Conservation (phyloP, 2,113 vertebrate species). For the Pseudonaja textilis region DNA sequence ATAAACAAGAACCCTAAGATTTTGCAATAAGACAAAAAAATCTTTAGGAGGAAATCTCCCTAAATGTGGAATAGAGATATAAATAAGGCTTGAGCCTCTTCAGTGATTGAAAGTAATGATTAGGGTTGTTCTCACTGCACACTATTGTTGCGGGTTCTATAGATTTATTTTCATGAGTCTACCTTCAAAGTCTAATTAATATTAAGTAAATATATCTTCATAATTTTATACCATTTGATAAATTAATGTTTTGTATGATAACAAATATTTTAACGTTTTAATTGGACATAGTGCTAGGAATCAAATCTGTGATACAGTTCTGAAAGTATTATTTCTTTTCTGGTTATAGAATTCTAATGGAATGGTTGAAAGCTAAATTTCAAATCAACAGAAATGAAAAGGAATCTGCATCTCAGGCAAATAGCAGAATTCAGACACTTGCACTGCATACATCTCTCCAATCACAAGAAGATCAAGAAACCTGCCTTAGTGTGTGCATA, state of each 20-base stretch:
- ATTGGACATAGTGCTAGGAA: not conserved
- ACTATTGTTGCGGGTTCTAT: not conserved
- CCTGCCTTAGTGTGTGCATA: constrained; percentile 76
- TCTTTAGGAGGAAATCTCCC: not conserved
- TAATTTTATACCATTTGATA: not conserved
- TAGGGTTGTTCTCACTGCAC: not conserved
- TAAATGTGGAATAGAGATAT: not conserved
- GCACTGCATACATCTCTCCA: constrained; percentile 66
- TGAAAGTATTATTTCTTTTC: constrained; percentile 6
- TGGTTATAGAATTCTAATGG: constrained; percentile 76
- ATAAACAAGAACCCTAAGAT: not conserved
- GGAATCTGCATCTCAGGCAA: not conserved
- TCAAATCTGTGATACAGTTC: not conserved
- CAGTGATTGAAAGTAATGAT: not conserved
- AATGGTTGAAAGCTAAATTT: constrained; percentile 91
- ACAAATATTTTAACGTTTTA: not conserved
- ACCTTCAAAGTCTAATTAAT: not conserved
- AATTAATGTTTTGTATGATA: not conserved
- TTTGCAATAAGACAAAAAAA: not conserved
- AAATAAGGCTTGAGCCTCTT: not conserved
- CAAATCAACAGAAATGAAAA: constrained; percentile 53
- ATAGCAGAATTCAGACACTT: constrained; percentile 76
- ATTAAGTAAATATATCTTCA: not conserved
- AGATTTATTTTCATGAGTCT: not conserved
- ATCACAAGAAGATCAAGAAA: constrained; percentile 46